A percentile compares a stretch with the other conserved stretches of the same genome.
phyloP scores from a whole-genome alignment of 2,113 vertebrate species.

The Pachycephala philippinensis region DNA sequence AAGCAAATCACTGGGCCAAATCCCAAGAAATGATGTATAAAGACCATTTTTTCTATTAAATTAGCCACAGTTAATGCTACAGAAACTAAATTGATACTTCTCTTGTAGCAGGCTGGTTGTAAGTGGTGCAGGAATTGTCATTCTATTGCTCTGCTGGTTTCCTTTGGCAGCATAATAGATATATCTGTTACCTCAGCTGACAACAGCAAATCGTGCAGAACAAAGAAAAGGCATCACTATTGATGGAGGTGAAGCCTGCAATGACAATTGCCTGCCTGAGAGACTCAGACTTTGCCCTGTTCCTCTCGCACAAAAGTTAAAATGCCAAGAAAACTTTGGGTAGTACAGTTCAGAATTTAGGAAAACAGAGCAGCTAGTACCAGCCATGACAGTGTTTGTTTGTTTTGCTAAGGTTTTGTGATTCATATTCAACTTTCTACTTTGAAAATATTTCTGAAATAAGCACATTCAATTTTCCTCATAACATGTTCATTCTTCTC shows the following conservation, averaged over 20 bases:
- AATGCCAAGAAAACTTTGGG: neutral
- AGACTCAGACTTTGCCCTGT: neutral
- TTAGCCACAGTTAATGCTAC: conserved; percentile 6
- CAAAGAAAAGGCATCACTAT: neutral
- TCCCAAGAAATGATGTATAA: neutral
- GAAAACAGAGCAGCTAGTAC: neutral
- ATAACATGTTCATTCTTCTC: neutral
- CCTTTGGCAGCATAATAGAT: neutral
- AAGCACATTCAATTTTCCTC: neutral
- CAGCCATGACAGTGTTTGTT: neutral
- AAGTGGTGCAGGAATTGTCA: conserved; percentile 1
- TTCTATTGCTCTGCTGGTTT: conserved; percentile 11
- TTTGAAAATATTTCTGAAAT: neutral
- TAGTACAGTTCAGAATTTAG: neutral
- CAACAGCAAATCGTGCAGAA: conserved; percentile 25
- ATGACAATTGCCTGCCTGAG: neutral
- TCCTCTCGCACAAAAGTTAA: neutral
- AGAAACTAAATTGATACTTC: neutral
- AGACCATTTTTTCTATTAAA: neutral
- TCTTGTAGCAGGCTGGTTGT: neutral
- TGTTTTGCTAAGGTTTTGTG: neutral
- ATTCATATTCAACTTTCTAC: neutral
- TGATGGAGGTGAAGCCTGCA: neutral
- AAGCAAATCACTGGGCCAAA: neutral
- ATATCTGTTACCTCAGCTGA: neutral